phyloP scores from a whole-genome alignment of 1,140 invertebrate genomes.

The Cheumatopsyche charites region DNA sequence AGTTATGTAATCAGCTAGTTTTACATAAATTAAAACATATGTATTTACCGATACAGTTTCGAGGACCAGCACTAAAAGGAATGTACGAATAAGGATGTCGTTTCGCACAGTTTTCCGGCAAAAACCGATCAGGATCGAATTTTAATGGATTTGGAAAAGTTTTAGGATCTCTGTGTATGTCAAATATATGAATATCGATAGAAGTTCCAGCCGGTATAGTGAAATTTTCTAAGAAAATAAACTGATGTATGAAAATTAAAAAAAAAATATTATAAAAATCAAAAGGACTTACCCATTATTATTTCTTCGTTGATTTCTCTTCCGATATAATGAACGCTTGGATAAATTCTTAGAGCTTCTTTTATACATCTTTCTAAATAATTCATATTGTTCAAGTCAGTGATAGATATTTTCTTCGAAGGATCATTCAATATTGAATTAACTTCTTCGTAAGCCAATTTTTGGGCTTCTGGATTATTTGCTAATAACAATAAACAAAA shows the following conservation, averaged over 20 bases:
- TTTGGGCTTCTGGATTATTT: slow-evolving; percentile 48
- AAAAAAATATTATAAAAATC: neutral
- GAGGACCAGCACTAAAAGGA: slow-evolving; percentile 45
- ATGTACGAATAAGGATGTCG: slow-evolving; percentile 46
- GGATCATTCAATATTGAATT: no score
- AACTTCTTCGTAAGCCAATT: no score
- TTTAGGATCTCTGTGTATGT: slow-evolving; percentile 38
- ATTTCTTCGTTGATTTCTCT: slow-evolving; percentile 56
- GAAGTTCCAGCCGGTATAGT: slow-evolving; percentile 19
- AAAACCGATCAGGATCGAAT: slow-evolving; percentile 45
- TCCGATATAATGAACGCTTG: slow-evolving; percentile 67
- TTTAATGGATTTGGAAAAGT: slow-evolving; percentile 39
- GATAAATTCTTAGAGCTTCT: slow-evolving; percentile 66
- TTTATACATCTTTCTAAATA: slow-evolving; percentile 71
- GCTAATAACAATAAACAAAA: slow-evolving; percentile 50
- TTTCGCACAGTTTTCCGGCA: slow-evolving; percentile 36
- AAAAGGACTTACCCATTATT: slow-evolving; percentile 50
- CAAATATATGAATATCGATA: slow-evolving; percentile 35
- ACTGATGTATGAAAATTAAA: neutral
- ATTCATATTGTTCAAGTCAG: slow-evolving; percentile 63
- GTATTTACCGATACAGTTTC: slow-evolving; percentile 49
- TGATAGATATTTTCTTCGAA: slow-evolving; percentile 53
- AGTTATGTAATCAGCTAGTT: neutral
- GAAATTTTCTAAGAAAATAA: slow-evolving; percentile 34
- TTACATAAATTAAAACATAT: neutral